A percentile compares a stretch with the other conserved stretches of the same genome.
Evolutionary conservation across 2,113 vertebrate genomes (phyloP).

Genomic region (Oriolus oriolus): DNA sequence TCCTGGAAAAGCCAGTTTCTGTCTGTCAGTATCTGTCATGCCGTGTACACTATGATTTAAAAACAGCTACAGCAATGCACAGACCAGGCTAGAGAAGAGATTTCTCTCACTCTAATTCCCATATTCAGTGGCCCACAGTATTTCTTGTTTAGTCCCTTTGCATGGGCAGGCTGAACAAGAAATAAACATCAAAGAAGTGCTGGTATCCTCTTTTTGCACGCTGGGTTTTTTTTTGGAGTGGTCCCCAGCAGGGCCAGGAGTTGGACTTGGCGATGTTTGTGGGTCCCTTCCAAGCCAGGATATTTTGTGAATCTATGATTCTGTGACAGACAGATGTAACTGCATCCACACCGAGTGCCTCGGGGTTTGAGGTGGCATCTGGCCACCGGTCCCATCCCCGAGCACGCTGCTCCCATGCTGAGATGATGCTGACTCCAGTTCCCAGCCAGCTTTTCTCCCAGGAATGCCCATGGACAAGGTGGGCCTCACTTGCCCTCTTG

Average conservation of each 20-base stretch:
- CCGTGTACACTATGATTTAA: neutral
- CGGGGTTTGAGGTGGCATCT: neutral
- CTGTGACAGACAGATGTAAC: fast-evolving
- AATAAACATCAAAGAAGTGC: neutral
- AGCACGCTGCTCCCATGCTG: fast-evolving
- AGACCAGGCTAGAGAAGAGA: neutral
- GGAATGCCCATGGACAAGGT: neutral
- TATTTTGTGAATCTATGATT: neutral
- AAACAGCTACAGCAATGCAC: neutral
- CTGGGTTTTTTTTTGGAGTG: neutral
- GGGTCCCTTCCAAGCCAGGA: neutral
- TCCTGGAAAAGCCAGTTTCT: neutral
- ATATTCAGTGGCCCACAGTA: neutral
- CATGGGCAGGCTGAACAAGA: neutral
- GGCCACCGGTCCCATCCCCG: neutral
- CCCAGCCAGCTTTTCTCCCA: neutral
- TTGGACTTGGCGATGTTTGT: neutral
- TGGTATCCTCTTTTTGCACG: neutral
- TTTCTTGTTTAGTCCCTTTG: neutral
- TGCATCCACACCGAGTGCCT: neutral
- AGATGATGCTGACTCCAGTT: neutral
- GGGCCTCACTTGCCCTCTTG: neutral
- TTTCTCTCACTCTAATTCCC: neutral
- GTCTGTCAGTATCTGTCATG: neutral
- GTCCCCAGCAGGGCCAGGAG: neutral